Evolutionary conservation across 1,140 invertebrate genomes (phyloP), one percentile per base, ranked within the genome.

Genomic region (Agrilus planipennis): DNA sequence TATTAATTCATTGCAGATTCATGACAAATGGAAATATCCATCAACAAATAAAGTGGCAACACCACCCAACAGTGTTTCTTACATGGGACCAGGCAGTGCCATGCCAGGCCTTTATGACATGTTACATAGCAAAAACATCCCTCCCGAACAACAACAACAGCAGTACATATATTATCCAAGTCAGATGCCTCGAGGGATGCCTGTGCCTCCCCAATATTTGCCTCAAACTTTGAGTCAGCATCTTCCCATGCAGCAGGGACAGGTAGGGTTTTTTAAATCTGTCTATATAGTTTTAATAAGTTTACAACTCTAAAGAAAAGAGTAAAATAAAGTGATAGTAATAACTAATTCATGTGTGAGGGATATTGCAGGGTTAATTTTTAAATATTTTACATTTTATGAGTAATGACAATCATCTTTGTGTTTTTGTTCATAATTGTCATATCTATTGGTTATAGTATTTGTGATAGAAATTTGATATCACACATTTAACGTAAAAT

Each of bases 21-120:
- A 76, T 62, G 76, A 79, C 59, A 79, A 79, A 65, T 81, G 77
- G 77, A 79, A 78, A 58, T 77, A 57, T 30, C 56, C 57, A 12
- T 36, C 48, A 15, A 54, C 50, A 37, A 57, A 46, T 29, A 62
- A 73, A 67, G 52, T 58, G 63, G 45, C 62, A 49, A 55, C 64
- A 61, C 69, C 75, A 62, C 67, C 75, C 55, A 60, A 73, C 55
- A 73, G 72, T 64, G 67, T 74, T 22, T 74, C 74, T 54, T 74
- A 70, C 45, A 68, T 71, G 61, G 65, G 65, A 25, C 62, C 66
- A 41, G 60, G 62, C 42, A 60, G 67, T 39, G 52, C 69, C 29
- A 62, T 68, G 51, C 65, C 67, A 9, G 65, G 67, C 20, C 47
- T 72, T 20, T 72, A 72, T 58, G 70, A 74, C 47, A 59, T 72